Base-by-base conservation (phyloP, 2,888 invertebrate genomes). In the Spatulosminthurus flaviceps region DNA sequence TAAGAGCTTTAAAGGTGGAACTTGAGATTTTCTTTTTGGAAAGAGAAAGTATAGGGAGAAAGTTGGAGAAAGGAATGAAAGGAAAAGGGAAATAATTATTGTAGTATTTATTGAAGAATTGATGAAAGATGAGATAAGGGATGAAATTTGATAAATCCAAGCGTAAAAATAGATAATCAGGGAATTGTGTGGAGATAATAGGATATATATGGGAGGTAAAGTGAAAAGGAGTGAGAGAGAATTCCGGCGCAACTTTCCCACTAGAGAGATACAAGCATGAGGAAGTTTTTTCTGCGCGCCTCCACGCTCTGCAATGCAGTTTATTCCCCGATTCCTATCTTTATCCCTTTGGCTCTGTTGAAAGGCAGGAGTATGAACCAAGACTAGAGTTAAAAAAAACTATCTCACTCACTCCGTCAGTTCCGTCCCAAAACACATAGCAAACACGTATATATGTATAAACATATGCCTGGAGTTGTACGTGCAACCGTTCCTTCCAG, bases 241-340 rank as follows among this genome's bases (percentile, higher is more conserved):
- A n/a, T n/a, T 11, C 51, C 16, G 51, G 51, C n/a, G 51, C 51
- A 51, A 51, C 51, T 13, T 51, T 2, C 51, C 16, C 34, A 34
- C 9, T 51, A 19, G 51, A 19, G n/a, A n/a, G 51, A 51, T 13
- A 19, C 41, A 41, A 13, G 19, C 1, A 51, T 9, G 51, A 19
- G 51, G 34, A 34, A 51, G n/a, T 51, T 51, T 51, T 51, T 51
- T 51, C 16, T 51, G 51, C 51, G 51, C 51, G 19, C 51, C n/a
- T 51, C 51, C 51, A 51, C n/a, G 51, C 19, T 51, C 51, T 51
- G 51, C 51, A 51, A 19, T 51, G 51, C 51, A 51, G 51, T 51
- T 51, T 51, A 51, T 51, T 51, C 51, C 2, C 51, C n/a, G 51
- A 51, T 51, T 51, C 51, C 51, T 19, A 51, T 51, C 51, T 51